These are phyloP conservation scores for Enoplosus armatus DNA, from an alignment of 2,797 vertebrate genomes.

Conservation along the genomic window DNA sequence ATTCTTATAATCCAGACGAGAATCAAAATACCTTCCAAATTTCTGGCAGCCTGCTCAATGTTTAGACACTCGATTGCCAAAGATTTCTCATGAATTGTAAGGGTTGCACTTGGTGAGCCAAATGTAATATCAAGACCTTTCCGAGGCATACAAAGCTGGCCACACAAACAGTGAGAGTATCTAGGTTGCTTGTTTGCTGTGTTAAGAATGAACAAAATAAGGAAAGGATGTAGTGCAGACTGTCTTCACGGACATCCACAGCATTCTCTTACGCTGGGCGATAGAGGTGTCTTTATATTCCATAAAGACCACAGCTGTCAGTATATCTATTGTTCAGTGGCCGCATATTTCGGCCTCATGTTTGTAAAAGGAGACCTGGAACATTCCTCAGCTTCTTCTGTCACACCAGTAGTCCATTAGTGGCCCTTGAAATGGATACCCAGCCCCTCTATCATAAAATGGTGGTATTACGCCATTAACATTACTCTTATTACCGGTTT, in stretches of 20 bases:
- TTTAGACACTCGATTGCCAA: slow-evolving; percentile 25
- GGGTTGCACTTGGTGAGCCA: slow-evolving; percentile 29
- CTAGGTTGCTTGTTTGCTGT: not conserved
- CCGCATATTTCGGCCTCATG: slow-evolving; percentile 36
- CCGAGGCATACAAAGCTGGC: slow-evolving; percentile 14
- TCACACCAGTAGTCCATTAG: slow-evolving; percentile 71
- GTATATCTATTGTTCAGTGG: slow-evolving; percentile 38
- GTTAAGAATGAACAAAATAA: not conserved
- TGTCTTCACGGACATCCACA: slow-evolving; percentile 15
- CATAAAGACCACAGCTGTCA: slow-evolving; percentile 41
- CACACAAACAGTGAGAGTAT: slow-evolving; percentile 7
- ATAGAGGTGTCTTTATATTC: slow-evolving; percentile 43
- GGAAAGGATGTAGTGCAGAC: not conserved
- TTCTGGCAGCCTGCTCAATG: slow-evolving; percentile 28
- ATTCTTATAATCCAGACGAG: slow-evolving; percentile 33
- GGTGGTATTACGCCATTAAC: slow-evolving; percentile 65
- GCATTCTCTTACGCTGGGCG: slow-evolving; percentile 14
- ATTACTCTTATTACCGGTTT: slow-evolving; percentile 67
- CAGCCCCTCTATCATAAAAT: slow-evolving; percentile 60
- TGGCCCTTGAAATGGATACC: slow-evolving; percentile 73
- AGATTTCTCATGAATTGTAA: slow-evolving; percentile 31
- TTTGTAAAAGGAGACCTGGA: slow-evolving; percentile 63
- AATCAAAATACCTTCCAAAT: slow-evolving; percentile 42
- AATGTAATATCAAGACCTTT: slow-evolving; percentile 35
- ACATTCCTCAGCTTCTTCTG: slow-evolving; percentile 64